Base-by-base conservation (phyloP, 2,113 vertebrate genomes). In the Phodopus roborovskii region DNA sequence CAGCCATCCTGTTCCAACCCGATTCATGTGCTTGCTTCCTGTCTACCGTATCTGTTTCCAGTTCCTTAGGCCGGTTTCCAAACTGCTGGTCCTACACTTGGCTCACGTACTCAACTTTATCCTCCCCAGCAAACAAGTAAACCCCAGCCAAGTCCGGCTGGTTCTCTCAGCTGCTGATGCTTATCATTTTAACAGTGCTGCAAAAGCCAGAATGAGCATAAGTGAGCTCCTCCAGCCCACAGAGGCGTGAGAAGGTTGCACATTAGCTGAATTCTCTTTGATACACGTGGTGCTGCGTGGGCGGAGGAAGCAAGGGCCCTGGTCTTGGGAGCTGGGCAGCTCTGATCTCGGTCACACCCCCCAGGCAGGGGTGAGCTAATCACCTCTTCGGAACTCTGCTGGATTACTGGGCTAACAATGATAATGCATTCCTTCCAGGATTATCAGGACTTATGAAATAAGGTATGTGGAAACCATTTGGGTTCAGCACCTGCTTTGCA, bases 381-480 rank as follows among this genome's bases (percentile, higher is more conserved):
- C 84, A 88, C 19, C 48, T 92, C 74, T 85, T 68, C 19, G 53
- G 66, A 74, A 84, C n/a, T 84, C 78, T 75, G 85, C 60, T 96
- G 62, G 42, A 82, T 62, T 64, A 30, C 3, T 30, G 73, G 79
- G 50, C 33, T 42, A 92, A 91, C 36, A 83, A 82, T 60, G 62
- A 17, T 10, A 75, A 56, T 3, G 22, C 39, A 48, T 84, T 88
- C 77, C 78, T 86, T 26, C 56, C 22, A 45, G 90, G 74, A 83
- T 82, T 73, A 82, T 39, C 88, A 74, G n/a, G 33, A 39, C 83
- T 90, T 78, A 73, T 33, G 77, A 93, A 92, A 94, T 45, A 62
- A 95, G 53, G 36, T 36, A 68, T 68, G 68, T 75, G 74, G 22
- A 74, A 81, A 73, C 87, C 64, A 42, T 16, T 16, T 60, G 58